Percentiles rank a stretch among this genome's conserved stretches.
Evolutionary conservation across 2,888 invertebrate species (phyloP).

Genomic region (Torymus texanus): DNA sequence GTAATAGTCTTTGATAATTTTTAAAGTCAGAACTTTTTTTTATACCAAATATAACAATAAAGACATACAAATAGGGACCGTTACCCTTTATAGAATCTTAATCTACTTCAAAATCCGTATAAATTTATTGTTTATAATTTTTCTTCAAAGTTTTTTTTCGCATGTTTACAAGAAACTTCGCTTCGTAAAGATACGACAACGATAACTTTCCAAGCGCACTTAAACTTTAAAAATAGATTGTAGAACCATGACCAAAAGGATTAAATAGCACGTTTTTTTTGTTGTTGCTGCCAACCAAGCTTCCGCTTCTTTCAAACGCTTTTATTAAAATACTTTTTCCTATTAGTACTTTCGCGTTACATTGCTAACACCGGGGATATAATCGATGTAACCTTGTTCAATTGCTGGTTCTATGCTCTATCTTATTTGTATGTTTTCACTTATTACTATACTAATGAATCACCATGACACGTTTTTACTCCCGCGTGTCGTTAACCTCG

Average conservation of each 20-base stretch:
- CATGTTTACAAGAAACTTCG: too few species aligned
- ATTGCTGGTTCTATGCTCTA: slow-evolving; percentile 24
- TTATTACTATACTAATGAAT: slow-evolving; percentile 69
- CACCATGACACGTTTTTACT: slow-evolving; percentile 71
- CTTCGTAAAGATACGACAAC: too few species aligned
- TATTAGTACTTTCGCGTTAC: background rate
- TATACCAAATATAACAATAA: too few species aligned
- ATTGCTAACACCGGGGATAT: slow-evolving; percentile 28
- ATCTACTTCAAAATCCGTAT: too few species aligned
- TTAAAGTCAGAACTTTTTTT: too few species aligned
- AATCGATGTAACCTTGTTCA: slow-evolving; percentile 59
- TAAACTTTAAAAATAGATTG: slow-evolving; percentile 7
- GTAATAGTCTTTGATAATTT: too few species aligned
- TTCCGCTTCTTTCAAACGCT: slow-evolving; percentile 34
- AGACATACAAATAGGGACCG: too few species aligned
- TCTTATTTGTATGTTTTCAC: slow-evolving; percentile 45
- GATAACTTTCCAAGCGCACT: too few species aligned
- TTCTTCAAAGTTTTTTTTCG: too few species aligned
- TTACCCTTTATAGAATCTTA: too few species aligned
- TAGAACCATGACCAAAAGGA: background rate
- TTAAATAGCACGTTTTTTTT: background rate
- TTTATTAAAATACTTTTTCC: slow-evolving; percentile 12
- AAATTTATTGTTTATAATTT: too few species aligned
- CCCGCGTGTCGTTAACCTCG: slow-evolving; percentile 67
- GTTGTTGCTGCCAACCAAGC: background rate